These are phyloP conservation scores for Sycophila texana DNA, from an alignment of 2,888 invertebrate species.

Conservation along the genomic window DNA sequence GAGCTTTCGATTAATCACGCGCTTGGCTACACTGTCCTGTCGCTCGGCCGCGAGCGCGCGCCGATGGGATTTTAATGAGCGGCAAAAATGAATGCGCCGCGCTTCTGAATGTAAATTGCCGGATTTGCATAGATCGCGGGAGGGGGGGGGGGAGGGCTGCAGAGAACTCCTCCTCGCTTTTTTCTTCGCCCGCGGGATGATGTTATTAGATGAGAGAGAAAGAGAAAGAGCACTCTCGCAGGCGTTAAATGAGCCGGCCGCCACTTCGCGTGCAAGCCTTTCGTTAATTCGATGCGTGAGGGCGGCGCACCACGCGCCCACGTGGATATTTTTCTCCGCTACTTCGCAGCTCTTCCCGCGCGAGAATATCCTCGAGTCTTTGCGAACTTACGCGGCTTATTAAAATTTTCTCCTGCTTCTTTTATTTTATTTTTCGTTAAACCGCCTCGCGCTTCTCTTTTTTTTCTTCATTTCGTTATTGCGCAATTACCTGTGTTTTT, in stretches of 20 bases:
- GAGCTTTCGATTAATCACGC: constrained; percentile 55
- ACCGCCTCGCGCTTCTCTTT: too few relatives aligned
- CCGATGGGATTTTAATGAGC: constrained; percentile 58
- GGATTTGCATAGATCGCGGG: constrained; percentile 52
- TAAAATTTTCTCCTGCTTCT: too few relatives aligned
- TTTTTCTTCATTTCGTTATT: too few relatives aligned
- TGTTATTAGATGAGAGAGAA: constrained; percentile 10
- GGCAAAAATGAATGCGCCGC: constrained; percentile 55
- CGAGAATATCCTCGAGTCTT: too few relatives aligned
- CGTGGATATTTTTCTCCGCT: neutral
- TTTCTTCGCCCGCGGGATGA: neutral
- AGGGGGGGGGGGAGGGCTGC: too few relatives aligned
- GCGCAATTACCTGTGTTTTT: too few relatives aligned
- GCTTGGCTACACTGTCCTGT: constrained; percentile 51
- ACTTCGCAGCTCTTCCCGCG: too few relatives aligned
- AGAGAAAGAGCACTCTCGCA: neutral
- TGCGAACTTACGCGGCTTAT: too few relatives aligned
- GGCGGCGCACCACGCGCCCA: neutral
- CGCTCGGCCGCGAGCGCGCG: constrained; percentile 13
- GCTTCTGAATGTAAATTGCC: constrained; percentile 56
- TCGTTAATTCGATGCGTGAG: constrained; percentile 13
- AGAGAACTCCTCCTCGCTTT: neutral
- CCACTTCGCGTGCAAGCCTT: neutral
- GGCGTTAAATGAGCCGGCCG: neutral
- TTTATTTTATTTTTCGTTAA: too few relatives aligned